Conservation (phyloP, 2,888 invertebrate genomes). For the Macrophya alboannulata region DNA sequence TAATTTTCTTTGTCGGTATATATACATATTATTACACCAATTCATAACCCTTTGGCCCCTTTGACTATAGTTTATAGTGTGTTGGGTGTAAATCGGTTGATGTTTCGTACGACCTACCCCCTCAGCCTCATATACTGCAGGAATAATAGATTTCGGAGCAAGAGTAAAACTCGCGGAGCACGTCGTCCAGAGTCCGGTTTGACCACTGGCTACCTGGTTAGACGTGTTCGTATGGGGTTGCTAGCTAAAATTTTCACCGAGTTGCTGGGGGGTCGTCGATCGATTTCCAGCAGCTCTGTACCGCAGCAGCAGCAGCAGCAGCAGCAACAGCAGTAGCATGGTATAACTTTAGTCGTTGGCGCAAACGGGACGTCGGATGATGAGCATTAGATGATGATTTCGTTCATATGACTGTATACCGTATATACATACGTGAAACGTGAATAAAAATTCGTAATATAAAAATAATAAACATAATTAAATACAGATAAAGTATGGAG, state of each 20-base stretch:
- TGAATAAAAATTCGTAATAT: no score
- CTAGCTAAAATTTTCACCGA: conserved; percentile 42
- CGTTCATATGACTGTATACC: background rate
- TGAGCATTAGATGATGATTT: background rate
- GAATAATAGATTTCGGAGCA: conserved; percentile 29
- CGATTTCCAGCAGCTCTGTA: conserved; percentile 36
- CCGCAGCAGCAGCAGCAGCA: background rate
- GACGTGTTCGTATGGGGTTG: conserved; percentile 31
- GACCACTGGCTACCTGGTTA: conserved; percentile 34
- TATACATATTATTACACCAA: background rate
- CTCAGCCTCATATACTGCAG: conserved; percentile 8
- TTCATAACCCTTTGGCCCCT: background rate
- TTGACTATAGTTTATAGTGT: background rate
- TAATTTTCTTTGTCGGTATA: background rate
- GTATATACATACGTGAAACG: no score
- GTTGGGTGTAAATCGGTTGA: conserved; percentile 1
- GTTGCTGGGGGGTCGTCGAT: conserved; percentile 52
- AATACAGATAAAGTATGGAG: background rate
- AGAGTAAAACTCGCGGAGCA: conserved; percentile 28
- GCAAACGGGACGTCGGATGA: conserved; percentile 22
- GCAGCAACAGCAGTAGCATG: background rate
- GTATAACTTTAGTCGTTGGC: background rate
- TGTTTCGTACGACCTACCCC: background rate
- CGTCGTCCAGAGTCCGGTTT: conserved; percentile 33
- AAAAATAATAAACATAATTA: no score